A percentile compares a stretch with the other conserved stretches of the same genome.
Evolutionary conservation across 2,113 vertebrate species (phyloP).

Genomic region (Tichodroma muraria): DNA sequence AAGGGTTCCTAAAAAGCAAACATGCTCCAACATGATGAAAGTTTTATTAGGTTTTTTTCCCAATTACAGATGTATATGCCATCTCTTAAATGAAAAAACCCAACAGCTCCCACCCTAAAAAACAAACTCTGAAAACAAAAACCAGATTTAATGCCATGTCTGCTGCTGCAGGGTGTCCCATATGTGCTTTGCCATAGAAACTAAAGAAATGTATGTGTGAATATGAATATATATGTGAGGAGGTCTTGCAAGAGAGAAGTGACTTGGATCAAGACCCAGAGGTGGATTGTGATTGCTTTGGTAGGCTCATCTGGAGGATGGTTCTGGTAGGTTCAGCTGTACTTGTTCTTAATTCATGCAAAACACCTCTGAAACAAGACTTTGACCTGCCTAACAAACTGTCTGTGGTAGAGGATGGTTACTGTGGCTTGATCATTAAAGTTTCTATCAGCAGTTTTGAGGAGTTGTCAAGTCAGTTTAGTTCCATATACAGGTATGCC

Average conservation of each 20-base stretch:
- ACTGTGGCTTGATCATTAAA: background rate
- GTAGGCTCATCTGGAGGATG: background rate
- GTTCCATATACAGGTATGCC: background rate
- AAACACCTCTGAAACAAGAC: background rate
- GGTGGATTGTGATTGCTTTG: background rate
- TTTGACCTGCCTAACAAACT: background rate
- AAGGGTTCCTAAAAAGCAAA: background rate
- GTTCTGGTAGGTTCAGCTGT: background rate
- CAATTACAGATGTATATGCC: background rate
- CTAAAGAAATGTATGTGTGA: background rate
- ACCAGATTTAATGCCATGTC: background rate
- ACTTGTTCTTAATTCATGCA: background rate
- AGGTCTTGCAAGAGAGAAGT: background rate
- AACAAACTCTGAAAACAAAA: background rate
- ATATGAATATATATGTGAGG: background rate
- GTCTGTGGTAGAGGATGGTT: background rate
- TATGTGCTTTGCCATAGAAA: background rate
- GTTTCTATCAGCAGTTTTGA: background rate
- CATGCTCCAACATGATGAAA: background rate
- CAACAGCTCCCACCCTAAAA: background rate
- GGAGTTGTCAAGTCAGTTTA: background rate
- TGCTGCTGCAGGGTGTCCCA: background rate
- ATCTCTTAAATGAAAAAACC: background rate
- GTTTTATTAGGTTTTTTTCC: constrained; percentile 8
- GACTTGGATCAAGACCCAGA: background rate